Conservation (phyloP, 37 sponge, comb jelly and placozoan genomes). For the Aplysina aerophoba region DNA sequence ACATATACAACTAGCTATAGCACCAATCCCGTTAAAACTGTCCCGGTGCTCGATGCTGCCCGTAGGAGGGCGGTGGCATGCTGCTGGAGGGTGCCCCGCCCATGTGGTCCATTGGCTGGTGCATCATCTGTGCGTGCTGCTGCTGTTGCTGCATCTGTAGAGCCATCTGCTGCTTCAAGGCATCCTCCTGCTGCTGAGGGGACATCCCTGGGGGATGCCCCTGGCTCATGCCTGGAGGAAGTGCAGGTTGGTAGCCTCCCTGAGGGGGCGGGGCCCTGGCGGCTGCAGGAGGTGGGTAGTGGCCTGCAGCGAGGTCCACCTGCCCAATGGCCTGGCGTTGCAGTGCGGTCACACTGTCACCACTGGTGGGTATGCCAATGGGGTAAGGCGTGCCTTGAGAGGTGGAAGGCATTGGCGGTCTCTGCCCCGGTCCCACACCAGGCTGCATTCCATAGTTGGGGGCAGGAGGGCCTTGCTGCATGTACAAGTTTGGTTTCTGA, state of each 20-base stretch:
- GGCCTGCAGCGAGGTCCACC: not conserved
- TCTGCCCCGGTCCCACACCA: not conserved
- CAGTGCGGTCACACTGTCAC: not conserved
- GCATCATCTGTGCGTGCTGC: conserved; percentile 40
- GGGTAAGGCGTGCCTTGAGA: conserved; percentile 1
- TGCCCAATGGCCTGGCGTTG: not conserved
- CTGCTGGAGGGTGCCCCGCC: too few species aligned
- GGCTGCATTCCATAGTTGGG: not conserved
- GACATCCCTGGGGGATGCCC: too few species aligned
- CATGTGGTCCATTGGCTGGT: conserved; percentile 29
- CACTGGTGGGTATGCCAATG: not conserved
- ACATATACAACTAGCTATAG: too few species aligned
- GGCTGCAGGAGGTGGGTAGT: conserved; percentile 4
- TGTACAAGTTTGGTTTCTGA: not conserved
- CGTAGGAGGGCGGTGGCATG: too few species aligned
- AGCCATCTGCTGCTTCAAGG: too few species aligned
- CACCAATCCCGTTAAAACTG: too few species aligned
- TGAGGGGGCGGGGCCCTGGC: not conserved
- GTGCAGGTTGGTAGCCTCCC: not conserved
- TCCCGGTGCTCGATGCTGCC: too few species aligned
- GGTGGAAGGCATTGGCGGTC: not conserved
- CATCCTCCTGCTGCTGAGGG: too few species aligned
- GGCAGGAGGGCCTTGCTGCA: not conserved
- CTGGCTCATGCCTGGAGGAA: too few species aligned
- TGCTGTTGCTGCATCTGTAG: conserved; percentile 54